A percentile compares a stretch with the other conserved stretches of the same genome.
These are phyloP conservation scores for Equus quagga DNA, from an alignment of 2,113 vertebrate genomes.

Conservation along the genomic window DNA sequence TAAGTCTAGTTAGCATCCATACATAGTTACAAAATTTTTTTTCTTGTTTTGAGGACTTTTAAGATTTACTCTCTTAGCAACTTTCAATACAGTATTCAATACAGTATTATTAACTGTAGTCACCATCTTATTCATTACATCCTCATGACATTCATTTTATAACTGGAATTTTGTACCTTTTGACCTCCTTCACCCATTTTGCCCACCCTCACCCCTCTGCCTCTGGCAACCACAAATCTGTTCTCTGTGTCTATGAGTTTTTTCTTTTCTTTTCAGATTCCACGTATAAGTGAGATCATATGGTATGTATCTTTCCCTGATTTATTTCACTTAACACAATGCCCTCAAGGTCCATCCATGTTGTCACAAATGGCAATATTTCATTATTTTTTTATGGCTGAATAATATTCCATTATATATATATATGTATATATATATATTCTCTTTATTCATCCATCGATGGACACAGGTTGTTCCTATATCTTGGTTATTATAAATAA, in stretches of 20 bases:
- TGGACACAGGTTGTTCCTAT: background rate
- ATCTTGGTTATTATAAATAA: background rate
- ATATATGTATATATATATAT: background rate
- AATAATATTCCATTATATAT: background rate
- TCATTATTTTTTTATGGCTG: background rate
- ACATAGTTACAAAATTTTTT: background rate
- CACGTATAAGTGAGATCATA: background rate
- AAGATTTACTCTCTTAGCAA: background rate
- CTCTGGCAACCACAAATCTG: background rate
- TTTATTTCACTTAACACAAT: background rate
- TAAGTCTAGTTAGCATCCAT: background rate
- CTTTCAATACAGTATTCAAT: background rate
- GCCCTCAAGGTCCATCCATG: too few species aligned
- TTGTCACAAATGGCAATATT: background rate
- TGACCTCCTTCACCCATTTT: background rate
- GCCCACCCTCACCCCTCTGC: background rate
- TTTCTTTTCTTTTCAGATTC: background rate
- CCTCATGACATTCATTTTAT: background rate
- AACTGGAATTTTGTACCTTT: background rate
- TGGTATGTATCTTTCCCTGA: background rate
- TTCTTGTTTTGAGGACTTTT: background rate
- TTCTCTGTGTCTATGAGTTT: background rate
- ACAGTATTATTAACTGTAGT: background rate
- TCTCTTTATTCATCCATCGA: background rate
- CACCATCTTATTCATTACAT: background rate